phyloP scores from a whole-genome alignment of 2,113 vertebrate genomes.

The Platycercus adscitus region DNA sequence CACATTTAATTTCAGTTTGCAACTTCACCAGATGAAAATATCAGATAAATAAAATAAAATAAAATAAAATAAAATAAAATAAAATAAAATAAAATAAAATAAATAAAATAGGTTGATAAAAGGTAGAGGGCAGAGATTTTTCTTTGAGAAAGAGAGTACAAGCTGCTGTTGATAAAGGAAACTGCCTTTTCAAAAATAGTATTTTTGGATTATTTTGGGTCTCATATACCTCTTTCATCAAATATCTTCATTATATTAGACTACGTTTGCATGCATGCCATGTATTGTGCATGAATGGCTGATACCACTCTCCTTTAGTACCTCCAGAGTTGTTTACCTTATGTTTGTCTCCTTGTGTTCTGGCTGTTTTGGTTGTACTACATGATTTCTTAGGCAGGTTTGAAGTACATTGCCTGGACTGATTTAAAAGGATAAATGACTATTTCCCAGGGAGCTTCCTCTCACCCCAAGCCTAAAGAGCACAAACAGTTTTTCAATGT shows the following conservation, averaged over 20 bases:
- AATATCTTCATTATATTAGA: neutral
- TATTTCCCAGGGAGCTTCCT: neutral
- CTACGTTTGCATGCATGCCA: neutral
- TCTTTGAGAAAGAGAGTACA: neutral
- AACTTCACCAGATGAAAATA: neutral
- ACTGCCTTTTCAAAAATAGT: neutral
- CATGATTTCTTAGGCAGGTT: neutral
- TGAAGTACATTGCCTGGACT: neutral
- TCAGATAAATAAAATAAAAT: neutral
- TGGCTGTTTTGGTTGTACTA: neutral
- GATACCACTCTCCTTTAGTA: neutral
- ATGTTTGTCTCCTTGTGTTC: neutral
- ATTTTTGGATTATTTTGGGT: constrained; percentile 1
- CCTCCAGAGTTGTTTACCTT: neutral
- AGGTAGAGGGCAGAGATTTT: neutral
- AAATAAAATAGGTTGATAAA: neutral
- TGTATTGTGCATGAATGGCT: neutral
- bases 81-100: neutral
- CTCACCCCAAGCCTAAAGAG: neutral
- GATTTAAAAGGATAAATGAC: neutral
- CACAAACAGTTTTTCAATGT: neutral
- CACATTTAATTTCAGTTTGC: neutral
- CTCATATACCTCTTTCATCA: constrained; percentile 17
- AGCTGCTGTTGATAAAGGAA: neutral
- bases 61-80: neutral